Evolutionary conservation across 2,797 vertebrate species (phyloP).

Genomic region (Sardinella longiceps): DNA sequence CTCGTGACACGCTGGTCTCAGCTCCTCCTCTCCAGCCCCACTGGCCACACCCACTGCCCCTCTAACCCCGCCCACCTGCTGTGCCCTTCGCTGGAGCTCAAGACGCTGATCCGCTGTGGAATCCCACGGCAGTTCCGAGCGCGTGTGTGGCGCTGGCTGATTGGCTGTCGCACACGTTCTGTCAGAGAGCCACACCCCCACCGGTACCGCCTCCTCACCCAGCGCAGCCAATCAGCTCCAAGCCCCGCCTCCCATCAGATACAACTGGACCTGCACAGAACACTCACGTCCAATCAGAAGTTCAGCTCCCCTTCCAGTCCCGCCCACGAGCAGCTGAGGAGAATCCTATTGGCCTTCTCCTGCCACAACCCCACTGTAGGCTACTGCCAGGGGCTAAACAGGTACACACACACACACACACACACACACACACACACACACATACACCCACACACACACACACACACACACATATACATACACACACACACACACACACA

Average conservation of each 20-base stretch:
- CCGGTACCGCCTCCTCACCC: conserved; percentile 82
- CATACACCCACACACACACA: conserved; percentile 35
- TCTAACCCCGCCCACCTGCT: conserved; percentile 71
- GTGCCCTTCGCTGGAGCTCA: conserved; percentile 72
- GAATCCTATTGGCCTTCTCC: conserved; percentile 89
- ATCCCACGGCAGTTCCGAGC: conserved; percentile 83
- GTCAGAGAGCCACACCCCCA: conserved; percentile 63
- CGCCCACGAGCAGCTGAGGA: conserved; percentile 83
- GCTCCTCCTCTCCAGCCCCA: conserved; percentile 71
- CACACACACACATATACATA: too few relatives aligned
- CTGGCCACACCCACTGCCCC: conserved; percentile 54
- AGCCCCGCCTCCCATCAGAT: conserved; percentile 89
- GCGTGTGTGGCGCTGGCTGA: conserved; percentile 85
- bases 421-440: too few relatives aligned
- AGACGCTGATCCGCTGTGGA: conserved; percentile 82
- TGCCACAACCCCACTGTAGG: conserved; percentile 84
- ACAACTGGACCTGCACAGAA: conserved; percentile 91
- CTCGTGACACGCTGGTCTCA: conserved; percentile 81
- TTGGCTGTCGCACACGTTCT: conserved; percentile 68
- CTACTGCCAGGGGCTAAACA: not conserved
- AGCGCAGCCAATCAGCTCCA: conserved; percentile 71
- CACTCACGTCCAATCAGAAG: conserved; percentile 87
- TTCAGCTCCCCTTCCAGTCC: conserved; percentile 86
- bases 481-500: conserved; percentile 29
- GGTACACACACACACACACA: conserved; percentile 41